Conservation (phyloP, 1,140 invertebrate species). For the Brachionus asplanchnoidis region DNA sequence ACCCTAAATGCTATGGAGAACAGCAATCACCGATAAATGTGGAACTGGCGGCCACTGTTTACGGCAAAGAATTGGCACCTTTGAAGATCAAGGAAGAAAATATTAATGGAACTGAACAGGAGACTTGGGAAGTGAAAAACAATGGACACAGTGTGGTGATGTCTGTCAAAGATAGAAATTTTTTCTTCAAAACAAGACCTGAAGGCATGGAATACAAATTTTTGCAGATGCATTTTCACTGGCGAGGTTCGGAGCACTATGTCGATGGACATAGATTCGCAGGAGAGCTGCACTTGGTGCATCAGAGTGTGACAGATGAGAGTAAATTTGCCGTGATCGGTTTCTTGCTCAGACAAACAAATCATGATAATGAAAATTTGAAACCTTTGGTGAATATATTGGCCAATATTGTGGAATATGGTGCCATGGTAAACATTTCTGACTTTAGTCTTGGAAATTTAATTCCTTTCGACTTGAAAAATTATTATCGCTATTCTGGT, state of each 20-base stretch:
- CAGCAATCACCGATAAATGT: slow-evolving; percentile 53
- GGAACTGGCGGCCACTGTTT: slow-evolving; percentile 45
- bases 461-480: background rate
- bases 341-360: slow-evolving; percentile 9
- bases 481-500: too few relatives aligned
- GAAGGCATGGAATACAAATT: background rate
- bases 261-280: slow-evolving; percentile 16
- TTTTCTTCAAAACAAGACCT: background rate
- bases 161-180: background rate
- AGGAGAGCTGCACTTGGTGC: slow-evolving; percentile 21
- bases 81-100: background rate
- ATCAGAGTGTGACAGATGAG: background rate
- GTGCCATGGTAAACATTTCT: background rate
- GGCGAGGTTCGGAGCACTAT: slow-evolving; percentile 25
- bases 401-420: background rate
- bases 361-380: slow-evolving; percentile 1
- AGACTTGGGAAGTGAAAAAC: slow-evolving; percentile 32
- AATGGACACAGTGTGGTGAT: slow-evolving; percentile 26
- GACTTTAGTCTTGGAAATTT: background rate
- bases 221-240: slow-evolving; percentile 35
- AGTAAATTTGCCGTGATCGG: slow-evolving; percentile 24
- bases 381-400: background rate
- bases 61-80: slow-evolving; percentile 45
- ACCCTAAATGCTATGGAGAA: slow-evolving; percentile 49
- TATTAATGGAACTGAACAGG: background rate